Evolutionary conservation across 1,140 invertebrate genomes (phyloP), one percentile per base, ranked within the genome.

Genomic region (Lamellibrachia luymesi): DNA sequence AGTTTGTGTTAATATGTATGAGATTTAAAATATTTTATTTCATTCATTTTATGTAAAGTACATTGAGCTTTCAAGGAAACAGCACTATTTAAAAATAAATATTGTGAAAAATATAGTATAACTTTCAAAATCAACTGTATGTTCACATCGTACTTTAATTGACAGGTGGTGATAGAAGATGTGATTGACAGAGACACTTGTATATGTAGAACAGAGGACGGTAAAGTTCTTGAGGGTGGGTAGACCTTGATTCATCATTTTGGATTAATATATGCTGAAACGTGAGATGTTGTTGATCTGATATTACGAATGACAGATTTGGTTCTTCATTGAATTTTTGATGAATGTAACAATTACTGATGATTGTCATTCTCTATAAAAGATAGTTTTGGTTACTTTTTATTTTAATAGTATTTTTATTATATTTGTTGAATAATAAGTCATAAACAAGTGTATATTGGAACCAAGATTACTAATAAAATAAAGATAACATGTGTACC

Each of bases 141-240:
- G 22, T 49, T 91, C n/a, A 90, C n/a, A 90, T n/a, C n/a, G 1
- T 90, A 2, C 50, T 49, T 17, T 91, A 4, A 50, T 91, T 91
- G 92, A 22, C 94, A 96, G 96, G 94, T 96, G 50, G 94, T 95
- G 56, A 95, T 96, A 25, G 93, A 95, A 91, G 96, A 96, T 94
- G 95, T 96, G 7, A 91, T 95, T 17, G 94, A 94, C 52, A 90
- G 52, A 90, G 95, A 96, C 90, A 95, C 93, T 80, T 96, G 96
- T 95, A 94, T 95, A 7, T 96, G 96, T 94, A 95, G 94, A 94
- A 96, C 96, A 91, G 96, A 96, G 50, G 95, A 95, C 94, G 96
- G 96, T 2, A 95, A 94, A 94, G 93, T 96, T 10, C 94, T 97
- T 90, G 96, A 96, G 91, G 94, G 94, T 94, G 93, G 94, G 52